Evolutionary conservation across 2,113 vertebrate species (phyloP), one percentile per base, ranked within the genome.

Genomic region (Accipiter virgatus): DNA sequence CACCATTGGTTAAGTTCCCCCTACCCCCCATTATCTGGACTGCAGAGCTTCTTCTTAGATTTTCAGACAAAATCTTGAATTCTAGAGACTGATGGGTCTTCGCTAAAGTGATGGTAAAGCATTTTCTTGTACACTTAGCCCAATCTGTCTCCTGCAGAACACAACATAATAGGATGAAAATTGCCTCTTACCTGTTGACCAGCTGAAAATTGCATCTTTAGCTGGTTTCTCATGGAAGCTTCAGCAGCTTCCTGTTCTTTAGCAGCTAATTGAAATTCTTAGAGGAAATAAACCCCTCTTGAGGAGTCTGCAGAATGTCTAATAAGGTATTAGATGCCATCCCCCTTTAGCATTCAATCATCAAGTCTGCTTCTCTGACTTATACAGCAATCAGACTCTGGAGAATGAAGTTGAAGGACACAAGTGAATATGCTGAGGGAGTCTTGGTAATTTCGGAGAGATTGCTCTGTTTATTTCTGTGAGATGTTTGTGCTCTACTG

Each of bases 231-330:
- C 95, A 89, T 94, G 95, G 94, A 96, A 94, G 45, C 25, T 95
- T 94, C 92, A 96, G 68, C 22, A 17, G 42, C 70, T 97, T 95
- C 86, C 92, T 96, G 63, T 89, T 97, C 87, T 95, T 95, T 84
- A 95, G 53, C 66, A 95, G 71, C 85, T 97, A 97, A 97, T 89
- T 97, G 93, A 96, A 97, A 96, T 96, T 97, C 95, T 95, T 85
- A 72, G 80, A 95, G 86, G 92, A 96, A 97, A 96, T 96, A 97
- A 95, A 89, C 40, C 43, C 22, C 42, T 88, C 63, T 86, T 92
- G 92, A 94, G 45, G 42, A 90, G 74, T 62, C 88, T 93, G 56
- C 47, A 93, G 96, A 97, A 97, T 97, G 32, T 26, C 82, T 93
- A 95, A 95, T 81, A 91, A 88, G 63, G 59, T 93, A 95, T 95